Percentiles rank a stretch among this genome's conserved stretches.
phyloP scores from a whole-genome alignment of 2,888 invertebrate genomes.

The Poecilobothrus nobilitatus region DNA sequence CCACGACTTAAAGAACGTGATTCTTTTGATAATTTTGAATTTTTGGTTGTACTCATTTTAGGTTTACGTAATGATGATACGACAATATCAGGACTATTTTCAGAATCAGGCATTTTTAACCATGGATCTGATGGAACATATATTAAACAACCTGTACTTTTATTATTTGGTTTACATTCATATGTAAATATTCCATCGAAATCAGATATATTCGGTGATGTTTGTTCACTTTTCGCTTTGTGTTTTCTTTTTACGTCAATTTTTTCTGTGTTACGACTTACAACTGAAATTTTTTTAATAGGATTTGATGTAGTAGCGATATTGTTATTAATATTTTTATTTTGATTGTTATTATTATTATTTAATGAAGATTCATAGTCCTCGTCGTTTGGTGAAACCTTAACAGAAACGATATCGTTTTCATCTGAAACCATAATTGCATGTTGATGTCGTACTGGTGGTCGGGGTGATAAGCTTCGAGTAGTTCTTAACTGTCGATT shows the following conservation, averaged over 20 bases:
- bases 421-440: constrained; percentile 32
- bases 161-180: constrained; percentile 29
- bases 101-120: constrained; percentile 35
- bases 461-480: constrained; percentile 32
- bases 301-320: no score
- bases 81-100: constrained; percentile 18
- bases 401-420: constrained; percentile 29
- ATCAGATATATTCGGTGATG: constrained; percentile 40
- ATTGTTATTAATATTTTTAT: constrained; percentile 7
- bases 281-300: constrained; percentile 2
- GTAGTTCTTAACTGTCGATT: constrained; percentile 30
- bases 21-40: constrained; percentile 23
- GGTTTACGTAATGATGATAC: constrained; percentile 21
- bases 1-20: constrained; percentile 25
- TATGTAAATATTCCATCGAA: constrained; percentile 31
- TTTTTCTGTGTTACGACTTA: constrained; percentile 11
- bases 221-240: constrained; percentile 41
- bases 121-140: constrained; percentile 42
- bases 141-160: constrained; percentile 38
- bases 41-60: background rate
- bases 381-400: constrained; percentile 32
- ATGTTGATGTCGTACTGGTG: constrained; percentile 32
- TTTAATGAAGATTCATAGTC: constrained; percentile 16
- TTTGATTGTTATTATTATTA: constrained; percentile 12
- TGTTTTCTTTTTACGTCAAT: constrained; percentile 28